Conservation (phyloP, 2,113 vertebrate genomes). For the Pelodiscus sinensis region DNA sequence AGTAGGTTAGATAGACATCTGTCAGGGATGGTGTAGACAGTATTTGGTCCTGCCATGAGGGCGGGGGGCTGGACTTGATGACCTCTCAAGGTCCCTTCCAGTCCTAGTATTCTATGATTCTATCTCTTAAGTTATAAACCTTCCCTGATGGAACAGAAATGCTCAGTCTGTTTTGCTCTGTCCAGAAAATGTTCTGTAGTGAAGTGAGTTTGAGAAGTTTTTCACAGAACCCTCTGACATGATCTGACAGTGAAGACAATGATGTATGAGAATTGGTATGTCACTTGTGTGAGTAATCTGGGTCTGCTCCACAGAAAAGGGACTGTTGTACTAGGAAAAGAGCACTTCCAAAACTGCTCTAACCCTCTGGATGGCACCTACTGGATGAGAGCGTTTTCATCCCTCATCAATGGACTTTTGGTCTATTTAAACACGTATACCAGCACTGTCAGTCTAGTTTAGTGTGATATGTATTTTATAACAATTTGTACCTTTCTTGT, state of each 20-base stretch:
- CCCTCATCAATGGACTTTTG: not conserved
- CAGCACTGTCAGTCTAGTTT: not conserved
- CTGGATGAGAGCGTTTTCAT: not conserved
- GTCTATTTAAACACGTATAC: not conserved
- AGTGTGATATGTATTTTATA: not conserved
- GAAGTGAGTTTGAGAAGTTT: not conserved
- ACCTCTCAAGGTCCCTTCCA: too few relatives aligned
- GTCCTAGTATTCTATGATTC: too few relatives aligned
- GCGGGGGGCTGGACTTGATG: too few relatives aligned
- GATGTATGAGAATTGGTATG: not conserved
- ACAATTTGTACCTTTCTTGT: not conserved
- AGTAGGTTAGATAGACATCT: too few relatives aligned
- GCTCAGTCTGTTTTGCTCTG: not conserved
- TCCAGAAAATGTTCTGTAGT: not conserved
- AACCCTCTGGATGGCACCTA: not conserved
- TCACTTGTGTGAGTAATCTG: not conserved
- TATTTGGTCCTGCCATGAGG: too few relatives aligned
- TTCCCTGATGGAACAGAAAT: conserved; percentile 14
- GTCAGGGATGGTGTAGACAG: too few relatives aligned
- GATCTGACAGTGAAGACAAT: conserved; percentile 1
- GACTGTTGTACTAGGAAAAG: not conserved
- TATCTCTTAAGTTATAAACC: not conserved
- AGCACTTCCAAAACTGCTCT: not conserved
- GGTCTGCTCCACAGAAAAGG: not conserved
- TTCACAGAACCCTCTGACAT: not conserved